A percentile compares a stretch with the other conserved stretches of the same genome.
Evolutionary conservation across 2,888 invertebrate genomes (phyloP).

Genomic region (Eulithis testata): DNA sequence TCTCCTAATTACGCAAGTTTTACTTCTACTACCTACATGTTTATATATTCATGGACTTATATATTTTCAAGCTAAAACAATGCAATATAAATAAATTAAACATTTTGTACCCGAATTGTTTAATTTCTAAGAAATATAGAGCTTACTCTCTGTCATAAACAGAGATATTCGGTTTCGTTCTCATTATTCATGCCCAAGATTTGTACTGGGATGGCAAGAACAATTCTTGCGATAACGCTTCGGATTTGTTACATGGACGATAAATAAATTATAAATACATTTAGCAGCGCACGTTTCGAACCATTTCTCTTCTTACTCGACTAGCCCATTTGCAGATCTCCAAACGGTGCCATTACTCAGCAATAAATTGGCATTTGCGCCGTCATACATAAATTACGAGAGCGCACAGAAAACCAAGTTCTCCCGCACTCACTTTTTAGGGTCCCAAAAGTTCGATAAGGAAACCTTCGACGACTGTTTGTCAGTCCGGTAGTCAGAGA

Average conservation of each 20-base stretch:
- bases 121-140: slow-evolving; percentile 20
- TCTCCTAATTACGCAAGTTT: too few relatives aligned
- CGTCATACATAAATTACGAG: slow-evolving; percentile 83
- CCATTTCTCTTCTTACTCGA: slow-evolving; percentile 82
- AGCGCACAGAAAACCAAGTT: slow-evolving; percentile 76
- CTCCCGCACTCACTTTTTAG: slow-evolving; percentile 73
- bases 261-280: slow-evolving; percentile 84
- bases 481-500: too few relatives aligned
- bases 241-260: slow-evolving; percentile 74
- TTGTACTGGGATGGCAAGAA: slow-evolving; percentile 50
- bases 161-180: slow-evolving; percentile 37
- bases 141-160: slow-evolving; percentile 26
- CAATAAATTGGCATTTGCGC: slow-evolving; percentile 84
- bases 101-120: background rate
- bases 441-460: slow-evolving; percentile 12
- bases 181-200: slow-evolving; percentile 56
- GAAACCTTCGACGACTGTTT: background rate
- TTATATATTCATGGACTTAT: too few relatives aligned
- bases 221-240: slow-evolving; percentile 71
- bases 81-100: too few relatives aligned
- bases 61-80: too few relatives aligned
- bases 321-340: slow-evolving; percentile 83
- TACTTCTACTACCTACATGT: too few relatives aligned
- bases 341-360: slow-evolving; percentile 83
- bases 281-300: slow-evolving; percentile 76